These are phyloP conservation scores for Corythucha ciliata DNA, from an alignment of 2,888 invertebrate genomes.

Conservation along the genomic window DNA sequence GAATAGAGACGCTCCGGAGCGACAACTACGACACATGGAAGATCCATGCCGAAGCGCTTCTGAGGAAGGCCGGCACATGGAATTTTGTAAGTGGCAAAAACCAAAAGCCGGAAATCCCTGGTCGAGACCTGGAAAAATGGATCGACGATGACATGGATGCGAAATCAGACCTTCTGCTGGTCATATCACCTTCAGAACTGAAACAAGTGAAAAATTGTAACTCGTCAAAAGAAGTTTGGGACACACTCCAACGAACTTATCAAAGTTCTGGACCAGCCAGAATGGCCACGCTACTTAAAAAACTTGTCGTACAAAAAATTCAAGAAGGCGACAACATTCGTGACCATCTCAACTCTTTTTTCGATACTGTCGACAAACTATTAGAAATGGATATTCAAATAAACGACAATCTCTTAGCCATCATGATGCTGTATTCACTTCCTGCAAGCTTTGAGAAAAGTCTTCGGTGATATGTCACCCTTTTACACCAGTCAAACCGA, in stretches of 20 bases:
- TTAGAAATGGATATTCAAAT: background rate
- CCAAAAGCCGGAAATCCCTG: no score
- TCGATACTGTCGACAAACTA: constrained; percentile 2
- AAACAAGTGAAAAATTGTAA: constrained; percentile 33
- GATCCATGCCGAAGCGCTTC: no score
- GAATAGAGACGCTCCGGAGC: no score
- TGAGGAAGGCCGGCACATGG: no score
- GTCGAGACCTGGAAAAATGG: no score
- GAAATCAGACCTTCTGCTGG: constrained; percentile 28
- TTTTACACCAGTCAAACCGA: no score
- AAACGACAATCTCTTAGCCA: background rate
- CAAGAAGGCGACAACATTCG: background rate
- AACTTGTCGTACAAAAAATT: constrained; percentile 6
- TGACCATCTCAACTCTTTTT: background rate
- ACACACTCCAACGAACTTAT: background rate
- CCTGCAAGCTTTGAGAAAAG: constrained; percentile 1
- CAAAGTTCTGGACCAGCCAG: constrained; percentile 8
- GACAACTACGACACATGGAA: no score
- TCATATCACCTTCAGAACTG: constrained; percentile 30
- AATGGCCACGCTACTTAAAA: background rate
- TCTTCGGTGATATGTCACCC: no score
- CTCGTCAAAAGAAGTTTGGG: constrained; percentile 32
- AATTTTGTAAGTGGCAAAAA: no score
- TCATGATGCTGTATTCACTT: background rate
- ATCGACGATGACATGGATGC: constrained; percentile 34